These are phyloP conservation scores for Lipophrys pholis DNA, from an alignment of 2,113 vertebrate species.

Conservation along the genomic window DNA sequence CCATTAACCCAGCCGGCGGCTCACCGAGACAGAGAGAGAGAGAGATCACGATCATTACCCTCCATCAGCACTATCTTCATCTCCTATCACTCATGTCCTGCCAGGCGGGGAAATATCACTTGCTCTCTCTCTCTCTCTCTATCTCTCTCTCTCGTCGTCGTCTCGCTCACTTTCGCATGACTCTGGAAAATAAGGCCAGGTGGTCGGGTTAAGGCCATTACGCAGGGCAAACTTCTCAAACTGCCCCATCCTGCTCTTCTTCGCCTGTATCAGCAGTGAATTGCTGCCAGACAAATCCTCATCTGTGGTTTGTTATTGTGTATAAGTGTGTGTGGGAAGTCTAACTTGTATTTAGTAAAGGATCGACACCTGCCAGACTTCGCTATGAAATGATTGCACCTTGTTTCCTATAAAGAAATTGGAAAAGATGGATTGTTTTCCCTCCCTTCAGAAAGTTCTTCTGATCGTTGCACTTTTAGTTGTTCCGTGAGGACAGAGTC, in stretches of 20 bases:
- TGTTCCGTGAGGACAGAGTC: too few relatives aligned
- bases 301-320: neutral
- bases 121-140: neutral
- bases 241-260: neutral
- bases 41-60: constrained; percentile 72
- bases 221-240: constrained; percentile 33
- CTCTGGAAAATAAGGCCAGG: constrained; percentile 62
- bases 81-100: constrained; percentile 65
- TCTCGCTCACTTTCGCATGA: constrained; percentile 33
- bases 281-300: constrained; percentile 28
- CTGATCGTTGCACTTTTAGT: too few relatives aligned
- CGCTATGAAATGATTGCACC: neutral
- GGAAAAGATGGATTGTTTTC: too few relatives aligned
- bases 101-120: constrained; percentile 32
- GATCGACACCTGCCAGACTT: neutral
- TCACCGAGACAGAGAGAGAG: constrained; percentile 37
- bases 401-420: neutral
- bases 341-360: neutral
- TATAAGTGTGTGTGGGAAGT: neutral
- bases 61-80: constrained; percentile 66
- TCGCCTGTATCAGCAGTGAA: constrained; percentile 32
- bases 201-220: constrained; percentile 62
- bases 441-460: too few relatives aligned
- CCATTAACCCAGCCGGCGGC: constrained; percentile 66
- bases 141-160: neutral